Evolutionary conservation across 2,888 invertebrate species (phyloP).

Genomic region (Exephanes ischioxanthus): DNA sequence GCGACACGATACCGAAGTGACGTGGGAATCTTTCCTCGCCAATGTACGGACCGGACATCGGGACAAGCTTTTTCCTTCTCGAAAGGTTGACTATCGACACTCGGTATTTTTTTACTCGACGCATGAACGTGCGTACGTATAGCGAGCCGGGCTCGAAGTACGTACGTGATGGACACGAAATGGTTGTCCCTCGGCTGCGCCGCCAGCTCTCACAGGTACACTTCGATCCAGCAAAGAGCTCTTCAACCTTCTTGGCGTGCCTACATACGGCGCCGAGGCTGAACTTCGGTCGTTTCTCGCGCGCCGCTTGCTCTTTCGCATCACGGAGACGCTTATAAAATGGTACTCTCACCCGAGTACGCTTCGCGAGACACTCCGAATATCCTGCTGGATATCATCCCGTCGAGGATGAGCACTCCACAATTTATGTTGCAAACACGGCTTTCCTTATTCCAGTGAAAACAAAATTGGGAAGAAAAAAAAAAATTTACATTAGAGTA

Average conservation of each 20-base stretch:
- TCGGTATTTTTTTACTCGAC: constrained; percentile 11
- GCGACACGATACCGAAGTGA: neutral
- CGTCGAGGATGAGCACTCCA: neutral
- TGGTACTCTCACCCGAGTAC: neutral
- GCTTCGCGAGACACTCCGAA: neutral
- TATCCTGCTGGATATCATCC: neutral
- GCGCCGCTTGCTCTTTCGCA: neutral
- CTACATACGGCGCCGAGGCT: neutral
- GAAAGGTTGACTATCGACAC: neutral
- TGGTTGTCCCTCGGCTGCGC: neutral
- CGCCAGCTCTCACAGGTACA: neutral
- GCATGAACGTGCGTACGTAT: neutral
- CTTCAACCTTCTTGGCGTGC: neutral
- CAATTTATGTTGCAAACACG: neutral
- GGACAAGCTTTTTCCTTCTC: neutral
- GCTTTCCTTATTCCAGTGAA: neutral
- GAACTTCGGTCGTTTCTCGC: neutral
- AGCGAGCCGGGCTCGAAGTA: neutral
- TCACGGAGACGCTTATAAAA: neutral
- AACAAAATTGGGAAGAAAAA: neutral
- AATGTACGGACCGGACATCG: neutral
- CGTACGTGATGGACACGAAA: constrained; percentile 1
- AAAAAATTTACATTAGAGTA: too few species aligned
- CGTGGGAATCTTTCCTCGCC: neutral
- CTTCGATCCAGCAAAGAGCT: neutral